Evolutionary conservation across 2,113 vertebrate genomes (phyloP).

Genomic region (Plecturocebus donacophilus): DNA sequence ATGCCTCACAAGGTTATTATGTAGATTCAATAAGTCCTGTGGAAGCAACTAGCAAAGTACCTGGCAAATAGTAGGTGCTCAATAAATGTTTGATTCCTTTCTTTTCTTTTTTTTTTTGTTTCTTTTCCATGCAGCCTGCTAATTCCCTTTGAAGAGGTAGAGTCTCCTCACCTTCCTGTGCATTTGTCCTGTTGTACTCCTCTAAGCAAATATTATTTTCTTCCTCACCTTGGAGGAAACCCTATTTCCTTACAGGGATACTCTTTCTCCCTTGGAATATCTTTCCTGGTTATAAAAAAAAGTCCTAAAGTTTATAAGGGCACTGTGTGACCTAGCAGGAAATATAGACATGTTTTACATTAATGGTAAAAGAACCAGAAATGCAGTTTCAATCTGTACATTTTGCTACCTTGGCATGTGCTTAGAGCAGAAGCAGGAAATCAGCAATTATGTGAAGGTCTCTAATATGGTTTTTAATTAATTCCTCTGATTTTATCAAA

Average conservation of each 20-base stretch:
- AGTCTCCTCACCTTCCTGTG: not conserved
- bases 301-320: conserved; percentile 29
- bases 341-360: conserved; percentile 30
- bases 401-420: conserved; percentile 38
- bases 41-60: not conserved
- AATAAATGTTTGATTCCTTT: conserved; percentile 4
- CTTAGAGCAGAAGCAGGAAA: conserved; percentile 49
- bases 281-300: conserved; percentile 27
- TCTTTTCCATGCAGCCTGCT: not conserved
- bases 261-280: conserved; percentile 3
- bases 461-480: not conserved
- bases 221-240: conserved; percentile 22
- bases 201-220: not conserved
- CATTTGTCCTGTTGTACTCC: not conserved
- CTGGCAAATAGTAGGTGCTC: not conserved
- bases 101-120: not conserved
- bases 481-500: conserved; percentile 51
- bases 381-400: not conserved
- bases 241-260: not conserved
- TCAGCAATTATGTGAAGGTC: conserved; percentile 6
- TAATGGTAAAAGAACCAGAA: conserved; percentile 45
- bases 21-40: not conserved
- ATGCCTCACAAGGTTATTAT: not conserved
- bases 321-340: conserved; percentile 18
- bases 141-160: conserved; percentile 34